phyloP scores from a whole-genome alignment of 2,888 invertebrate species.

The Tortrix viridana region DNA sequence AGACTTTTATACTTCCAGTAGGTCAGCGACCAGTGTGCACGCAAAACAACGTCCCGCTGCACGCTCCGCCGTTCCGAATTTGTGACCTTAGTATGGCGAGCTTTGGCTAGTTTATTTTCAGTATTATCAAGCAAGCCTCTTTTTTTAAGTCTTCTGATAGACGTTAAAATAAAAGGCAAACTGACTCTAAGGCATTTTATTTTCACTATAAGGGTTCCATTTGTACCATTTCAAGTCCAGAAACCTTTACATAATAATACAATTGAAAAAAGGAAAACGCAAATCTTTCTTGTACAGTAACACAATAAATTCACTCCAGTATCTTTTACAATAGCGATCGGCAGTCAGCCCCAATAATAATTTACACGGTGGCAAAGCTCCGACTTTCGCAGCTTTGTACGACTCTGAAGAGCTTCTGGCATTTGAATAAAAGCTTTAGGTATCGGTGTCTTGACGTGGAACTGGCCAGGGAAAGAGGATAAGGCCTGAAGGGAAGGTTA shows the following conservation, averaged over 20 bases:
- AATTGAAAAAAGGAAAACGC: constrained; percentile 1
- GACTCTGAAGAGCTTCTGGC: constrained; percentile 24
- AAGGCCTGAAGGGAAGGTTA: neutral
- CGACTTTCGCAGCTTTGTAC: constrained; percentile 33
- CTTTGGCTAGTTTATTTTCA: too few species aligned
- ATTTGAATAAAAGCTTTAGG: constrained; percentile 35
- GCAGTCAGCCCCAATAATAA: constrained; percentile 30
- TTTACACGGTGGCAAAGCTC: constrained; percentile 26
- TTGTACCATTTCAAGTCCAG: too few species aligned
- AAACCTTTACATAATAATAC: neutral
- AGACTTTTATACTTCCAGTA: too few species aligned
- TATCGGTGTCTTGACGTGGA: constrained; percentile 9
- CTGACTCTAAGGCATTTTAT: too few species aligned
- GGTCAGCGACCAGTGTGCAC: too few species aligned
- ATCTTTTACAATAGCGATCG: constrained; percentile 14
- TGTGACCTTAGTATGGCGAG: too few species aligned
- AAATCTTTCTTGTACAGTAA: neutral
- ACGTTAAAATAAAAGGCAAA: too few species aligned
- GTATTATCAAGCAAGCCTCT: too few species aligned
- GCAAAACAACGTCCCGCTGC: too few species aligned
- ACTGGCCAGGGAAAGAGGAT: neutral
- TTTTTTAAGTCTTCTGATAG: too few species aligned
- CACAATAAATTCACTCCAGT: constrained; percentile 10
- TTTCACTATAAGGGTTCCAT: too few species aligned
- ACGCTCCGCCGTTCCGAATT: too few species aligned